phyloP scores from a whole-genome alignment of 1,140 invertebrate species.

The Plutomurus gul region DNA sequence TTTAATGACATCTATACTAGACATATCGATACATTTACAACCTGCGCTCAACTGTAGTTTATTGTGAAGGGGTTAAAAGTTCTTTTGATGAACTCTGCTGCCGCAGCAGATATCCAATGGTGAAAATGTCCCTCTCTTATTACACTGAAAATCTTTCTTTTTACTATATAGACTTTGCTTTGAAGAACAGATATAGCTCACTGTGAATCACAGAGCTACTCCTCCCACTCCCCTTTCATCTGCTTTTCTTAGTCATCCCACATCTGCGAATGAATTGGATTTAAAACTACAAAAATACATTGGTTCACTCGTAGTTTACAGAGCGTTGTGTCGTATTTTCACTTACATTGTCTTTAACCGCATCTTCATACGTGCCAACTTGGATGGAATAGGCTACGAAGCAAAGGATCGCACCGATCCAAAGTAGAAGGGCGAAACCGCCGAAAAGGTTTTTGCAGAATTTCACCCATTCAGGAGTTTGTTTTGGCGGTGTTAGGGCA shows the following conservation, averaged over 20 bases:
- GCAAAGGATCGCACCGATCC: slow-evolving; percentile 97
- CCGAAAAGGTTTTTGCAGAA: slow-evolving; percentile 81
- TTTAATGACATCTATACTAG: too few species aligned
- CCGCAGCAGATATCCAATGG: too few species aligned
- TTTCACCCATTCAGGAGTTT: slow-evolving; percentile 97
- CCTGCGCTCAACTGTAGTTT: too few species aligned
- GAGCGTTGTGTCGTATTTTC: too few species aligned
- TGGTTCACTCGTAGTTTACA: too few species aligned
- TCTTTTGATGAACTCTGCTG: too few species aligned
- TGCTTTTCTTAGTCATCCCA: neutral
- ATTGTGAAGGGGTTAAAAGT: too few species aligned
- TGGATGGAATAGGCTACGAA: slow-evolving; percentile 96
- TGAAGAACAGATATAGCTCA: neutral
- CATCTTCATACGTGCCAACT: slow-evolving; percentile 67
- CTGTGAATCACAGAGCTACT: slow-evolving; percentile 13
- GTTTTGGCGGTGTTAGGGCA: slow-evolving; percentile 91
- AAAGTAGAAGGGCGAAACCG: slow-evolving; percentile 93
- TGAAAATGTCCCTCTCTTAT: too few species aligned
- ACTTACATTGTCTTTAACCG: slow-evolving; percentile 54
- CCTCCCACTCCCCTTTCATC: neutral
- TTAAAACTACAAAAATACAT: neutral
- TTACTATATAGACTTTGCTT: too few species aligned
- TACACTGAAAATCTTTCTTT: too few species aligned
- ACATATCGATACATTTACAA: neutral
- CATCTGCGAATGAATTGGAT: neutral